Percentiles rank a stretch among this genome's conserved stretches.
Conservation (phyloP, 2,888 invertebrate genomes). For the Ophion obscuratus region DNA sequence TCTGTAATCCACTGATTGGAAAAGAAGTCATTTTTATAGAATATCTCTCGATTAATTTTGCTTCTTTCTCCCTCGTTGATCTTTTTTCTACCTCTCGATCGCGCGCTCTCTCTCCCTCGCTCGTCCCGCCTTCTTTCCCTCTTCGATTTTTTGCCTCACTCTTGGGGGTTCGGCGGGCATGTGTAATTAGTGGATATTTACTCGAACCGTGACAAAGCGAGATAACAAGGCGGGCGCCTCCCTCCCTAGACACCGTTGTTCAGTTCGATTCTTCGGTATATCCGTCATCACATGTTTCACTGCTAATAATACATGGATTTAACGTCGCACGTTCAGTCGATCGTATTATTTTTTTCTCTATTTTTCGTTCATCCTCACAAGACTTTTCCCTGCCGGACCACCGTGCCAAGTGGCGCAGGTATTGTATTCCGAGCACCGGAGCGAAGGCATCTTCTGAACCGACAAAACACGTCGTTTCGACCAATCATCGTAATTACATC, state of each 20-base stretch:
- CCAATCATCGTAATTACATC: slow-evolving; percentile 15
- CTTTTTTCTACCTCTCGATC: background rate
- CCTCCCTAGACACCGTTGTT: slow-evolving; percentile 14
- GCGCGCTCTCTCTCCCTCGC: background rate
- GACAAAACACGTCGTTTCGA: slow-evolving; percentile 3
- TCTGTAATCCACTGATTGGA: slow-evolving; percentile 35
- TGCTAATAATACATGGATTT: slow-evolving; percentile 31
- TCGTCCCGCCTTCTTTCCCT: slow-evolving; percentile 1
- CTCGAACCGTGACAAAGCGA: slow-evolving; percentile 62
- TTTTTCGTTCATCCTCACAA: background rate
- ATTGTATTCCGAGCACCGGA: background rate
- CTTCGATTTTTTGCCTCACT: background rate
- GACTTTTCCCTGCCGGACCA: background rate
- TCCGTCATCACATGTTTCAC: slow-evolving; percentile 39
- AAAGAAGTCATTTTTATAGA: slow-evolving; percentile 8
- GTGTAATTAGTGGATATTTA: slow-evolving; percentile 65
- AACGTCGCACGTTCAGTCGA: slow-evolving; percentile 2
- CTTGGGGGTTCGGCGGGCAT: slow-evolving; percentile 41
- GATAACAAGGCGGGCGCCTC: slow-evolving; percentile 54
- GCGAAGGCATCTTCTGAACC: slow-evolving; percentile 6
- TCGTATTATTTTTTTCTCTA: slow-evolving; percentile 9
- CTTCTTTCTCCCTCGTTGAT: background rate
- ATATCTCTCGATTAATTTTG: slow-evolving; percentile 2
- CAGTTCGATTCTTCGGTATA: slow-evolving; percentile 51
- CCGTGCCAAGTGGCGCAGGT: slow-evolving; percentile 3